These are phyloP conservation scores for Coccyzus lansbergi DNA, from an alignment of 2,797 vertebrate genomes.

Conservation along the genomic window DNA sequence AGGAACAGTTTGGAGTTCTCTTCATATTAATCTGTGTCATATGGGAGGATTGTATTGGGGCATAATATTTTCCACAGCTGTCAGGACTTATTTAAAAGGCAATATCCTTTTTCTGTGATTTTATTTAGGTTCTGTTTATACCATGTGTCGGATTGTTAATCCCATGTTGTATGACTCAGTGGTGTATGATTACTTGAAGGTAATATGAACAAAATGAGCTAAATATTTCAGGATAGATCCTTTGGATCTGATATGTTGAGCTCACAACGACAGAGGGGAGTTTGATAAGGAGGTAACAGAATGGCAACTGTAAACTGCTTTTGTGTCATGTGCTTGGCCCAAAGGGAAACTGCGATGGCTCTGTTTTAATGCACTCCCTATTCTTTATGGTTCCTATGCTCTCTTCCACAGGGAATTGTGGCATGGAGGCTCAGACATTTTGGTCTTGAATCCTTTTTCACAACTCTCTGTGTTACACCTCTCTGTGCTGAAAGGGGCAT, in stretches of 20 bases:
- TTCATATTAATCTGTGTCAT: slow-evolving; percentile 70
- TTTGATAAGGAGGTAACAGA: background rate
- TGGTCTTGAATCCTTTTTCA: background rate
- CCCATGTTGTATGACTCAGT: slow-evolving; percentile 75
- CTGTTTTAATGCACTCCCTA: background rate
- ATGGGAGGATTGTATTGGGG: slow-evolving; percentile 72
- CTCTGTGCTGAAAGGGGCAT: background rate
- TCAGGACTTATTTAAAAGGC: slow-evolving; percentile 82
- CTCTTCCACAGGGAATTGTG: background rate
- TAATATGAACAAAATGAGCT: slow-evolving; percentile 64
- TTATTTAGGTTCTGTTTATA: slow-evolving; percentile 80
- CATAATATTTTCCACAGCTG: slow-evolving; percentile 81
- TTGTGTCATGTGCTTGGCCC: background rate
- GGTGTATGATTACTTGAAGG: slow-evolving; percentile 75
- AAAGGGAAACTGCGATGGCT: background rate
- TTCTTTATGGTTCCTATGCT: background rate
- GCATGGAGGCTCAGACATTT: background rate
- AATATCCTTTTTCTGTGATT: slow-evolving; percentile 79
- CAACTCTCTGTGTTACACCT: background rate
- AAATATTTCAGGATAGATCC: slow-evolving; percentile 42
- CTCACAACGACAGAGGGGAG: background rate
- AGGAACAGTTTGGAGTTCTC: slow-evolving; percentile 71
- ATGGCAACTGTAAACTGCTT: background rate
- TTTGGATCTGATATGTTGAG: slow-evolving; percentile 7
- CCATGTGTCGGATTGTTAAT: slow-evolving; percentile 77